A percentile compares a stretch with the other conserved stretches of the same genome.
These are phyloP conservation scores for Gallinago stenura DNA, from an alignment of 2,797 vertebrate genomes.

Conservation along the genomic window DNA sequence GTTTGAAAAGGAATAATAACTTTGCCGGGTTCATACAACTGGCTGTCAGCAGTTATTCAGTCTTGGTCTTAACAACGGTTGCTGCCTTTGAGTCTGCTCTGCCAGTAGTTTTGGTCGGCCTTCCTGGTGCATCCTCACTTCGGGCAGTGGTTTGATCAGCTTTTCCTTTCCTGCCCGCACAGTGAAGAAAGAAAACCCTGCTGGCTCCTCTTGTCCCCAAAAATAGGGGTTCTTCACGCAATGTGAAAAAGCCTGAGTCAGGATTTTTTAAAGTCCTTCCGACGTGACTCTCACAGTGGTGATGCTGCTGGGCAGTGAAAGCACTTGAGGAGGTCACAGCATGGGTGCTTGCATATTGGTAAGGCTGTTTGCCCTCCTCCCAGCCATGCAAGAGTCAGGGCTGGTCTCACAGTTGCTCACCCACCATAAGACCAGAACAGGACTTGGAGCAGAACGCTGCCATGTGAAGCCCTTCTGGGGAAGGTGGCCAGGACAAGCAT, in stretches of 20 bases:
- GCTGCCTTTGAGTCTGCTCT: not conserved
- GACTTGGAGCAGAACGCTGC: not conserved
- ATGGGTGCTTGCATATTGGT: fast-evolving
- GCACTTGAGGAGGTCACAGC: not conserved
- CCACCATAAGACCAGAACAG: fast-evolving
- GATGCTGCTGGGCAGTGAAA: fast-evolving
- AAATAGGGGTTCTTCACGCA: not conserved
- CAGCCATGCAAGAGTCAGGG: fast-evolving
- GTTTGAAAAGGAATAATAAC: not conserved
- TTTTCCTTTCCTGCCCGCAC: not conserved
- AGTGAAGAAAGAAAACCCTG: not conserved
- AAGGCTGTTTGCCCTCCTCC: not conserved
- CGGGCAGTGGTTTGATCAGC: not conserved
- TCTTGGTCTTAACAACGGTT: fast-evolving
- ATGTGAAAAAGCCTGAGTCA: not conserved
- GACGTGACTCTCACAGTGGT: not conserved
- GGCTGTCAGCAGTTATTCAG: not conserved
- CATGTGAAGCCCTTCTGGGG: not conserved
- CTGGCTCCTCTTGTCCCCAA: not conserved
- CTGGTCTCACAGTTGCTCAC: not conserved
- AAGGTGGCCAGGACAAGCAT: not conserved
- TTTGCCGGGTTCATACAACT: not conserved
- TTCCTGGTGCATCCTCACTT: not conserved
- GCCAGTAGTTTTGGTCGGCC: not conserved
- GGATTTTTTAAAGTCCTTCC: not conserved